Conservation (phyloP, 2,797 vertebrate species). For the Octomys mimax region DNA sequence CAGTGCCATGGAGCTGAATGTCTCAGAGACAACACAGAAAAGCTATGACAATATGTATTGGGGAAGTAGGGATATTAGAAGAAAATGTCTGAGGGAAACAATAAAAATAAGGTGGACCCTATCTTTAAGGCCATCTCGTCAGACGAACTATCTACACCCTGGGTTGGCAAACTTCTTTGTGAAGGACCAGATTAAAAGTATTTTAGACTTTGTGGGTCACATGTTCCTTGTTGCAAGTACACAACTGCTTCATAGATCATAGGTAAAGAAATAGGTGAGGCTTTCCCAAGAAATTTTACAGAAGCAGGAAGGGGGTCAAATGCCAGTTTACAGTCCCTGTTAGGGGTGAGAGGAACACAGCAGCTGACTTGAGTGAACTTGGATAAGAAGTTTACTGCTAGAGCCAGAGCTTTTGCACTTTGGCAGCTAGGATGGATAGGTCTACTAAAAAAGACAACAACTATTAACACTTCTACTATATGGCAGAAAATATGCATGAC, state of each 20-base stretch:
- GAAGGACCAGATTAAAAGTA: constrained; percentile 8
- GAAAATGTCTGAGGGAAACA: neutral
- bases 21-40: neutral
- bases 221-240: neutral
- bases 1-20: neutral
- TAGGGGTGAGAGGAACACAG: neutral
- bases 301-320: constrained; percentile 12
- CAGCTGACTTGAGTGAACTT: neutral
- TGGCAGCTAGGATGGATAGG: neutral
- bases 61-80: neutral
- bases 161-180: neutral
- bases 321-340: neutral
- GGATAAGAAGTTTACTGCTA: neutral
- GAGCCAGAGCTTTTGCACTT: neutral
- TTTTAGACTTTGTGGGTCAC: neutral
- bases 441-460: neutral
- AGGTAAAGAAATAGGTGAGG: neutral
- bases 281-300: constrained; percentile 7
- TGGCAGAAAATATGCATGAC: neutral
- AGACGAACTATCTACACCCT: neutral
- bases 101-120: neutral
- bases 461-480: neutral
- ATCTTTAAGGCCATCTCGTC: neutral
- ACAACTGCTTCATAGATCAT: neutral
- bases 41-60: neutral